Evolutionary conservation across 2,113 vertebrate species (phyloP).

Genomic region (Otus sunia): DNA sequence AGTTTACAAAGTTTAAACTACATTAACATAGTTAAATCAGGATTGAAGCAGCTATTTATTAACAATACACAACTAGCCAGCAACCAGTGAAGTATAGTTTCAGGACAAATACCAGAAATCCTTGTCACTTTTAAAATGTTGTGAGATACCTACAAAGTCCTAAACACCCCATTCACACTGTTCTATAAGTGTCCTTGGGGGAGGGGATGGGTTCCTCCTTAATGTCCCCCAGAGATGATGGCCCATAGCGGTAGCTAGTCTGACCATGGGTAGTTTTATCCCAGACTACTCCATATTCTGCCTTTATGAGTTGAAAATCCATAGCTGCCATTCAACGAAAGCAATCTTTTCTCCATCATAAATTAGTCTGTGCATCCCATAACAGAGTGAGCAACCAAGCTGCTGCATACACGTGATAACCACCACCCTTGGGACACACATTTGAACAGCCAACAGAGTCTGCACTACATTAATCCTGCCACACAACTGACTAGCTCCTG

Average conservation of each 20-base stretch:
- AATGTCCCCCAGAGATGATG: neutral
- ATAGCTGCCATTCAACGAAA: neutral
- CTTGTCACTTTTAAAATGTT: neutral
- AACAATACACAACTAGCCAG: neutral
- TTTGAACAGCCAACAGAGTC: neutral
- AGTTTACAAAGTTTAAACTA: neutral
- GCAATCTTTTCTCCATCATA: neutral
- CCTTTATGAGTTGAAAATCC: neutral
- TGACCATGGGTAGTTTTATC: neutral
- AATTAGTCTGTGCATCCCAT: neutral
- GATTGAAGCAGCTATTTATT: neutral
- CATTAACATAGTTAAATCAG: neutral
- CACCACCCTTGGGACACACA: rapidly evolving
- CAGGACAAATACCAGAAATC: neutral
- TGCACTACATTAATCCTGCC: neutral
- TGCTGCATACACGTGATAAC: neutral
- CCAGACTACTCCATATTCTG: neutral
- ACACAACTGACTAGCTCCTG: neutral
- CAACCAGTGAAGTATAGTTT: neutral
- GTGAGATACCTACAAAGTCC: neutral
- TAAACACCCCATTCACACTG: neutral
- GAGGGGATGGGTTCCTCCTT: rapidly evolving
- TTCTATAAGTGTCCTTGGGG: rapidly evolving
- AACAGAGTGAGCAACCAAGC: neutral
- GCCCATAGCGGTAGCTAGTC: neutral